phyloP scores from a whole-genome alignment of 2,888 invertebrate genomes.

The Mesoligia furuncula region DNA sequence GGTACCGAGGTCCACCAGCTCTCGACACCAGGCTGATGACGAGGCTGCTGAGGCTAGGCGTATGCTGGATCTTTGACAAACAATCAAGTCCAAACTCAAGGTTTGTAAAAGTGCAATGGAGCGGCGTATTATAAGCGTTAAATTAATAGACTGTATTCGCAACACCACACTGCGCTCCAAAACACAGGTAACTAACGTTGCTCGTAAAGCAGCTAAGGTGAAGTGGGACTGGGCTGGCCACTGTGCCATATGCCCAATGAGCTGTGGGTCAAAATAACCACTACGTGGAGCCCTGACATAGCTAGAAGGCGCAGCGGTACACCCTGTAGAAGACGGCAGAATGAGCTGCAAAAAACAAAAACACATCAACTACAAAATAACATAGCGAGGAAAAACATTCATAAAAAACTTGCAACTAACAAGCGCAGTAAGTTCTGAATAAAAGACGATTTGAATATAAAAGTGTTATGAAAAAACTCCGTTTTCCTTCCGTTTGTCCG shows the following conservation, averaged over 20 bases:
- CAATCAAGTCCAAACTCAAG: neutral
- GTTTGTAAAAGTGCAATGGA: neutral
- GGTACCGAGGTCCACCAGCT: too few relatives aligned
- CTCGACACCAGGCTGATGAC: too few relatives aligned
- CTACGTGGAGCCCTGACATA: neutral
- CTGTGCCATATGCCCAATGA: neutral
- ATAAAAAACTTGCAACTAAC: constrained; percentile 2
- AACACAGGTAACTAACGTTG: neutral
- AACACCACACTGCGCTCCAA: neutral
- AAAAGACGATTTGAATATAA: constrained; percentile 42
- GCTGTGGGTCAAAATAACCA: neutral
- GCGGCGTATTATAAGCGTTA: neutral
- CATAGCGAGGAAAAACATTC: neutral
- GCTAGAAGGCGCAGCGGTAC: neutral
- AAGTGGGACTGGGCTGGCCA: neutral
- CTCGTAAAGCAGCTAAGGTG: neutral
- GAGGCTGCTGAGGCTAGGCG: too few relatives aligned
- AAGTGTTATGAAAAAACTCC: constrained; percentile 21
- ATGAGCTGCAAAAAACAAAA: neutral
- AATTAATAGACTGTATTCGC: neutral
- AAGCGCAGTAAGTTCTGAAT: constrained; percentile 3
- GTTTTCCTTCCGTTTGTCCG: constrained; percentile 13
- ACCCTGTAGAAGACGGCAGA: neutral
- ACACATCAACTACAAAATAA: neutral
- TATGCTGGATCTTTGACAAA: neutral